Conservation (phyloP, 1,140 invertebrate species). For the Lasioglossum albipes region DNA sequence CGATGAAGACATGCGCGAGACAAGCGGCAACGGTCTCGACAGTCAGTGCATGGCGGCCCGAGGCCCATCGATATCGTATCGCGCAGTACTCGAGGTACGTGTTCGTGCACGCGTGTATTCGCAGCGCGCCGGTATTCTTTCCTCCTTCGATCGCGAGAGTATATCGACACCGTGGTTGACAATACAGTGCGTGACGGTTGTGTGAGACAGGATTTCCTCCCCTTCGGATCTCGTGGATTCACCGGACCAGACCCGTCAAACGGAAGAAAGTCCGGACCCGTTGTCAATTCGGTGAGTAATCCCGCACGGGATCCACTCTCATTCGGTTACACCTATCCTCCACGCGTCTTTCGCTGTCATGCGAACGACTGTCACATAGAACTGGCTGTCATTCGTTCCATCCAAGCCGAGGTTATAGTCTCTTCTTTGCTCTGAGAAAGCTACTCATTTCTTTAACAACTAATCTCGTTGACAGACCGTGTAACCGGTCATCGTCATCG, state of each 20-base stretch:
- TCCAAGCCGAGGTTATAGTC: background rate
- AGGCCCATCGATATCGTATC: slow-evolving; percentile 63
- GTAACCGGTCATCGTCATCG: too few species aligned
- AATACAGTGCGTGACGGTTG: slow-evolving; percentile 20
- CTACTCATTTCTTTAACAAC: background rate
- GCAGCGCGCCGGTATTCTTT: slow-evolving; percentile 14
- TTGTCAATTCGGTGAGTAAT: slow-evolving; percentile 26
- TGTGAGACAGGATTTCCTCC: slow-evolving; percentile 27
- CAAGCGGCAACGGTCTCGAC: slow-evolving; percentile 40
- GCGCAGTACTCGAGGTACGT: slow-evolving; percentile 45
- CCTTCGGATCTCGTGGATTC: slow-evolving; percentile 15
- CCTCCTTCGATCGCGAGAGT: background rate
- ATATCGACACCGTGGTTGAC: slow-evolving; percentile 18
- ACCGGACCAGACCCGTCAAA: slow-evolving; percentile 24
- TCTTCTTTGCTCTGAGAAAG: background rate
- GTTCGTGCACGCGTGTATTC: slow-evolving; percentile 27
- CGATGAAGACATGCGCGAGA: slow-evolving; percentile 57
- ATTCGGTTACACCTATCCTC: background rate
- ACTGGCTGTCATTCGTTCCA: background rate
- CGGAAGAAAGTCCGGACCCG: background rate
- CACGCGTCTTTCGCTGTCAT: background rate
- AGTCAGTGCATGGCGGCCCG: slow-evolving; percentile 72
- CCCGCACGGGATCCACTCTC: background rate
- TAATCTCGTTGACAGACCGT: too few species aligned
- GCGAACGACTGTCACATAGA: background rate